Conservation (phyloP, 2,888 invertebrate genomes). For the Exephanes ischioxanthus region DNA sequence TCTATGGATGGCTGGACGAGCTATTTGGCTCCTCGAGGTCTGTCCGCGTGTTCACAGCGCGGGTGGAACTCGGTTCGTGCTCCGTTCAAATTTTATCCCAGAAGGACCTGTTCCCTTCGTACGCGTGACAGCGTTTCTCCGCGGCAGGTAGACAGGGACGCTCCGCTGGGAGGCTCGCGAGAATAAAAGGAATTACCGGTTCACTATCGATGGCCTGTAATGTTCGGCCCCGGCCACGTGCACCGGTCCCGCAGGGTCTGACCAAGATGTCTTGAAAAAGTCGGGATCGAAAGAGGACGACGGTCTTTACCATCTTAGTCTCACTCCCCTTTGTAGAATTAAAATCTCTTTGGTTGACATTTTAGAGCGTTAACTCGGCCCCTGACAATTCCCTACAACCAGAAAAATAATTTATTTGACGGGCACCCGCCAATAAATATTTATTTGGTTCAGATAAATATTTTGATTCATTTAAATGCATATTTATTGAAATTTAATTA, state of each 20-base stretch:
- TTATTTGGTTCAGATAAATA: no score
- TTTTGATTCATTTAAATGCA: no score
- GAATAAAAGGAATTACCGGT: slow-evolving; percentile 15
- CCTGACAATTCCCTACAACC: no score
- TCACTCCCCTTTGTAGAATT: no score
- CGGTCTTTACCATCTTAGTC: no score
- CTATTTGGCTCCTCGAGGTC: slow-evolving; percentile 12
- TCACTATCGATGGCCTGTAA: neutral
- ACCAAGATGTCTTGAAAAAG: slow-evolving; percentile 28
- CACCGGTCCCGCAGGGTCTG: slow-evolving; percentile 33
- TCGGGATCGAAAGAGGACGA: neutral
- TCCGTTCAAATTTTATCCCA: slow-evolving; percentile 14
- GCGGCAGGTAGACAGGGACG: slow-evolving; percentile 28
- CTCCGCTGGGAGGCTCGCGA: slow-evolving; percentile 31
- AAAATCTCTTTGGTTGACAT: neutral
- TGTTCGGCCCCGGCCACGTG: slow-evolving; percentile 9
- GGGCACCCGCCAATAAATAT: no score
- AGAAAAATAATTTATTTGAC: no score
- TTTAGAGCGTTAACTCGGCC: no score
- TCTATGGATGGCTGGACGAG: slow-evolving; percentile 11
- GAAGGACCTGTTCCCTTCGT: slow-evolving; percentile 44
- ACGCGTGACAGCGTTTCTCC: slow-evolving; percentile 1
- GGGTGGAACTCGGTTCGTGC: slow-evolving; percentile 14
- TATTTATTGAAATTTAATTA: no score
- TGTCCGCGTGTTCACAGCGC: slow-evolving; percentile 14